These are phyloP conservation scores for Toxotes jaculatrix DNA, from an alignment of 2,113 vertebrate genomes.

Conservation along the genomic window DNA sequence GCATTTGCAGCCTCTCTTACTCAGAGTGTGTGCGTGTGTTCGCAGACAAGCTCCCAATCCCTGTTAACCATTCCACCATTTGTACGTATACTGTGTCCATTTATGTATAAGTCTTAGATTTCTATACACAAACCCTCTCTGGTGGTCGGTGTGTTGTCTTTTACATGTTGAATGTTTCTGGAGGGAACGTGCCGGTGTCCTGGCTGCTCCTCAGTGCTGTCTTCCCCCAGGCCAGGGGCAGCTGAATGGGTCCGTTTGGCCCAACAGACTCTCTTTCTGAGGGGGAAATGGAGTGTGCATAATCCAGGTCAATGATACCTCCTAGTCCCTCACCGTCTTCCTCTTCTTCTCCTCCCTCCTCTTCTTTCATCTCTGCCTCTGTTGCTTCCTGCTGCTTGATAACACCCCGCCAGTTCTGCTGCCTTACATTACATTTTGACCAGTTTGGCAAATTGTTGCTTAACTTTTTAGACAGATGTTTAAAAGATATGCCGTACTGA, in stretches of 20 bases:
- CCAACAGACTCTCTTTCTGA: conserved; percentile 75
- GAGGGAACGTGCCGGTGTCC: conserved; percentile 33
- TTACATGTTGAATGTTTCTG: not conserved
- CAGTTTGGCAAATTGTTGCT: not conserved
- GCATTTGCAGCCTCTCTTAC: not conserved
- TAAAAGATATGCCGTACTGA: not conserved
- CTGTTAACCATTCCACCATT: not conserved
- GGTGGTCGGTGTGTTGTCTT: not conserved
- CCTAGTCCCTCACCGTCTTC: conserved; percentile 49
- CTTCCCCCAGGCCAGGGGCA: conserved; percentile 64
- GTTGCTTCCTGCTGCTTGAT: not conserved
- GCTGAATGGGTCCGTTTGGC: conserved; percentile 64
- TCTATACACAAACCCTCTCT: not conserved
- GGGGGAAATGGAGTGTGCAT: conserved; percentile 78
- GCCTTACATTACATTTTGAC: not conserved
- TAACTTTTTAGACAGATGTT: not conserved
- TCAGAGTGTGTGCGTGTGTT: conserved; percentile 21
- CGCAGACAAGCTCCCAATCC: not conserved
- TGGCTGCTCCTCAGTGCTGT: conserved; percentile 27
- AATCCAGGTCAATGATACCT: conserved; percentile 73
- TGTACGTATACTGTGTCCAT: not conserved
- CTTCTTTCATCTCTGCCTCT: not conserved
- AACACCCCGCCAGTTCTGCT: not conserved
- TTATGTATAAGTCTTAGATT: not conserved
- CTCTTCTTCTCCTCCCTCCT: conserved; percentile 10